Conservation (phyloP, 2,888 invertebrate species). For the Eremobia ochroleuca region DNA sequence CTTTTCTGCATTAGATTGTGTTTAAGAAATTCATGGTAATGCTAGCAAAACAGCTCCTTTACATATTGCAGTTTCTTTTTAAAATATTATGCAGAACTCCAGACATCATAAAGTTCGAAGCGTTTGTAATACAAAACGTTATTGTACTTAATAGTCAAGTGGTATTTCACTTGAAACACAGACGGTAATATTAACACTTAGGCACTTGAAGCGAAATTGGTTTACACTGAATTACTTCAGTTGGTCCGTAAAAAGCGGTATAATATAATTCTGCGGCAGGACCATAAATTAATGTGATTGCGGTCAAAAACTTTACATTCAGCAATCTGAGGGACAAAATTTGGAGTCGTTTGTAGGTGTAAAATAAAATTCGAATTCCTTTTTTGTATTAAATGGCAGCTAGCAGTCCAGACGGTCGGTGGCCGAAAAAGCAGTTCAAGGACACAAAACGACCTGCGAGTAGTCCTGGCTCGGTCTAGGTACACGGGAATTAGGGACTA, state of each 20-base stretch:
- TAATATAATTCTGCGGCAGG: constrained; percentile 13
- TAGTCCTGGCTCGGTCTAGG: constrained; percentile 25
- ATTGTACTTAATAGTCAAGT: constrained; percentile 15
- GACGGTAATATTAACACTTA: background rate
- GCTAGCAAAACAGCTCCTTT: constrained; percentile 13
- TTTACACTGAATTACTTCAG: constrained; percentile 1
- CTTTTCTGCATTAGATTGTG: constrained; percentile 16
- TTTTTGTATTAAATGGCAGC: constrained; percentile 40
- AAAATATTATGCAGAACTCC: constrained; percentile 21
- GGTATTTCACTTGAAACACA: constrained; percentile 13
- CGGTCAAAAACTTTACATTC: constrained; percentile 35
- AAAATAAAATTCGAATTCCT: constrained; percentile 52
- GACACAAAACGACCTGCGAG: constrained; percentile 52
- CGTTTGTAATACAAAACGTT: constrained; percentile 9
- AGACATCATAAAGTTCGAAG: constrained; percentile 19
- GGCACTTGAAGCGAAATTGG: constrained; percentile 6
- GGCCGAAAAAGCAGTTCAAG: constrained; percentile 69
- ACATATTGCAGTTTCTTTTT: constrained; percentile 17
- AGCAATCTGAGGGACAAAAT: constrained; percentile 23
- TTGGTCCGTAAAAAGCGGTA: background rate
- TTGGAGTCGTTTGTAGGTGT: constrained; percentile 49
- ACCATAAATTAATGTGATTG: constrained; percentile 30
- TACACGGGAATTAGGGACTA: constrained; percentile 42
- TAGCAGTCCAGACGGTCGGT: constrained; percentile 67
- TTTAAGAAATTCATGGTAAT: constrained; percentile 44